Evolutionary conservation across 2,797 vertebrate genomes (phyloP).

Genomic region (Centroberyx gerrardi): DNA sequence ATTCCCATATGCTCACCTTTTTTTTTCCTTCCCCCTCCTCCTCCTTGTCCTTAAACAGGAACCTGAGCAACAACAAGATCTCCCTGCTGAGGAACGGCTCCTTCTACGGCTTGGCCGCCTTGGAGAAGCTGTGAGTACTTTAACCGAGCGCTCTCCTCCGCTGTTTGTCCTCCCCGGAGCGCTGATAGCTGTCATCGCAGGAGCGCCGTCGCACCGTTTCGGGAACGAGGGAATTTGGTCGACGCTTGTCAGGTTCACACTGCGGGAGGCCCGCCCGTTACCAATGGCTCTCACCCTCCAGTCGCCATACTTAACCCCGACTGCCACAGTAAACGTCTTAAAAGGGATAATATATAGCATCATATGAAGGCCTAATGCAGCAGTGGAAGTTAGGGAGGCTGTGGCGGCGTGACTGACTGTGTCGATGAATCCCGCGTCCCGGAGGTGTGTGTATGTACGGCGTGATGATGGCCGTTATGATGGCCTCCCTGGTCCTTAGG

Average conservation of each 20-base stretch:
- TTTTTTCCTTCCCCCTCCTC: conserved; percentile 33
- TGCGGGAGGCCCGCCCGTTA: conserved; percentile 25
- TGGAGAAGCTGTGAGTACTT: conserved; percentile 94
- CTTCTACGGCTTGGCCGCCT: conserved; percentile 87
- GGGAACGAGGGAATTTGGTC: conserved; percentile 37
- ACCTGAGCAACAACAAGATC: conserved; percentile 93
- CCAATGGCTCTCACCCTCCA: conserved; percentile 33
- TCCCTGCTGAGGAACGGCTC: conserved; percentile 88
- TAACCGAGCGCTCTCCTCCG: conserved; percentile 59
- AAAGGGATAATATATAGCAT: conserved; percentile 58
- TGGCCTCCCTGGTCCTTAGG: conserved; percentile 33
- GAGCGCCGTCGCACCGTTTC: conserved; percentile 8
- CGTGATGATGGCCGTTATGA: conserved; percentile 65
- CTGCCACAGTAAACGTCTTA: conserved; percentile 54
- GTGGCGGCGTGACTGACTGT: conserved; percentile 50
- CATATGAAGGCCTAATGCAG: conserved; percentile 44
- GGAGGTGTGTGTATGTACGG: conserved; percentile 38
- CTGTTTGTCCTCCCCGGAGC: conserved; percentile 59
- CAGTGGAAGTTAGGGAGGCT: conserved; percentile 30
- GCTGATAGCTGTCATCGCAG: conserved; percentile 61
- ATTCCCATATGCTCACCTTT: conserved; percentile 45
- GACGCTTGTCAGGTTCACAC: conserved; percentile 42
- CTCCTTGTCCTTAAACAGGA: conserved; percentile 77
- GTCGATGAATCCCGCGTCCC: conserved; percentile 53
- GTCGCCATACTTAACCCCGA: conserved; percentile 51